phyloP scores from a whole-genome alignment of 2,797 vertebrate species.

The Cheracebus regulus region DNA sequence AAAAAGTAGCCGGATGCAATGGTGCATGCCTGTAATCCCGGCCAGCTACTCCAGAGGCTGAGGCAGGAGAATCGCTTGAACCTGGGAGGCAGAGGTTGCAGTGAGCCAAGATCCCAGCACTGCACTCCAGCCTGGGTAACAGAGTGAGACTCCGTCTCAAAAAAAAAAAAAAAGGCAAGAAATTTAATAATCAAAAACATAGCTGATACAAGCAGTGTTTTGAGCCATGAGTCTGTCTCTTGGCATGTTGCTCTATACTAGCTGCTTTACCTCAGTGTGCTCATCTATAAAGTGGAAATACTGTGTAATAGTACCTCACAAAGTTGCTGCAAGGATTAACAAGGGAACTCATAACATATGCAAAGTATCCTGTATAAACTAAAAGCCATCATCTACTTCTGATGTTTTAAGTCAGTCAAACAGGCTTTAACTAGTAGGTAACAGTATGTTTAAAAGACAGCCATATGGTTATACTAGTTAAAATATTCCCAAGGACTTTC shows the following conservation, averaged over 20 bases:
- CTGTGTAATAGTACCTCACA: background rate
- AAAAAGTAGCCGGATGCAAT: too few relatives aligned
- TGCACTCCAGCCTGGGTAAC: too few relatives aligned
- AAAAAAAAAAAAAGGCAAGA: too few relatives aligned
- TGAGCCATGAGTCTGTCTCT: background rate
- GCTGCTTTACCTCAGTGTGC: background rate
- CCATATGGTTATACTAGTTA: background rate
- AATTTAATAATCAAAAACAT: background rate
- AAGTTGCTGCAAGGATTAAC: background rate
- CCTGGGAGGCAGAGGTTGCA: too few relatives aligned
- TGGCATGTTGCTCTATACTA: background rate
- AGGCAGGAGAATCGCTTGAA: too few relatives aligned
- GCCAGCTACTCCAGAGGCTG: too few relatives aligned
- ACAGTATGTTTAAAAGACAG: background rate
- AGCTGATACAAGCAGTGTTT: background rate
- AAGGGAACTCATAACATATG: background rate
- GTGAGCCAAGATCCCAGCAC: too few relatives aligned
- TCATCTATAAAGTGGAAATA: background rate
- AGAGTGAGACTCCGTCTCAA: too few relatives aligned
- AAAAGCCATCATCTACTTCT: background rate
- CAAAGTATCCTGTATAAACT: background rate
- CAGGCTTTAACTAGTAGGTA: background rate
- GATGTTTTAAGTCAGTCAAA: background rate
- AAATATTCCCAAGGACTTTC: background rate
- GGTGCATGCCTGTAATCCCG: too few relatives aligned